Evolutionary conservation across 2,113 vertebrate species (phyloP).

Genomic region (Neoarius graeffei): DNA sequence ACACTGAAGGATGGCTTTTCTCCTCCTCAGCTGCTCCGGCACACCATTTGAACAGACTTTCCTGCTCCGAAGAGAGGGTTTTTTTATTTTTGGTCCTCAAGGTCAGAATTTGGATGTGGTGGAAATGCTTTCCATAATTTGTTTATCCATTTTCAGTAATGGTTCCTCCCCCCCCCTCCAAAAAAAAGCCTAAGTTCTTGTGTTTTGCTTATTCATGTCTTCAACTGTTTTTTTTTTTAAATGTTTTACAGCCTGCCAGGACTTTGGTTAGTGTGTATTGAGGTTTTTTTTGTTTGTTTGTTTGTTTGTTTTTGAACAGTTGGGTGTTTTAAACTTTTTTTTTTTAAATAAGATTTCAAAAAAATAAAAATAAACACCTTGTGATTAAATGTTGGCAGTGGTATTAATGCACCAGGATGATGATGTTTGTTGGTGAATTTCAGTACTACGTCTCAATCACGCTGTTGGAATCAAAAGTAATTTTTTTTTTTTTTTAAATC

Average conservation of each 20-base stretch:
- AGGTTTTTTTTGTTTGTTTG: no score
- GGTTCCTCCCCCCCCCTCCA: not conserved
- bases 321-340: not conserved
- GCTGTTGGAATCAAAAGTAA: no score
- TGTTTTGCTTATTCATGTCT: conserved; percentile 4
- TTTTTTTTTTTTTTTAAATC: not conserved
- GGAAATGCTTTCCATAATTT: not conserved
- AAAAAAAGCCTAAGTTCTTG: conserved; percentile 18
- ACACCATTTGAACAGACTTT: conserved; percentile 23
- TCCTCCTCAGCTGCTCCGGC: not conserved
- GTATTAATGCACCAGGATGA: not conserved
- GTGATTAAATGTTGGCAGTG: not conserved
- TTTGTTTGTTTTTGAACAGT: not conserved
- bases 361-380: conserved; percentile 15
- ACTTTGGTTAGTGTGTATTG: not conserved
- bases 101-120: not conserved
- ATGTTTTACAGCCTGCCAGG: not conserved
- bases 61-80: not conserved
- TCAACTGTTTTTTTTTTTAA: conserved; percentile 10
- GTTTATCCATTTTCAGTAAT: not conserved
- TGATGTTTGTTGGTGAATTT: not conserved
- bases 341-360: not conserved
- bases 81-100: not conserved
- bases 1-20: conserved; percentile 1
- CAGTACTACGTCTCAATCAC: not conserved